phyloP scores from a whole-genome alignment of 2,888 invertebrate species.

The Geophilus truncorum region DNA sequence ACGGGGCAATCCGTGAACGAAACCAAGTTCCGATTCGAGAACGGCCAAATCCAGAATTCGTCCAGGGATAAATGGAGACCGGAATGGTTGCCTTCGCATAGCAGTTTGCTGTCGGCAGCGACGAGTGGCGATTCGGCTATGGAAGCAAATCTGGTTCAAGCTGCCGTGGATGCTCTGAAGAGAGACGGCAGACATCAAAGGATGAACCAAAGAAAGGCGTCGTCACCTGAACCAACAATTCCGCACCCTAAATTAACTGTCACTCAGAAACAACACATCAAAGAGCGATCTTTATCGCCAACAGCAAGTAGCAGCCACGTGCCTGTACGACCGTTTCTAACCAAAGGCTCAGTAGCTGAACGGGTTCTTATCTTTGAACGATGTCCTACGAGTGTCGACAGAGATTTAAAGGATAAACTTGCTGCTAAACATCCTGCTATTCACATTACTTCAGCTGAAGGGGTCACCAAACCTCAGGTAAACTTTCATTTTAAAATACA shows the following conservation, averaged over 20 bases:
- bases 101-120: slow-evolving; percentile 39
- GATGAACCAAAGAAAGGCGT: slow-evolving; percentile 35
- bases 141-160: slow-evolving; percentile 40
- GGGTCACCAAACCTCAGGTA: not conserved
- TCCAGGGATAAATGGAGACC: slow-evolving; percentile 36
- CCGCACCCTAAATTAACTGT: slow-evolving; percentile 64
- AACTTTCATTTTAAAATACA: not conserved
- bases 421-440: not conserved
- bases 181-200: slow-evolving; percentile 39
- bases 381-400: slow-evolving; percentile 54
- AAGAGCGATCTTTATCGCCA: slow-evolving; percentile 40
- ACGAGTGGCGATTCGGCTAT: slow-evolving; percentile 34
- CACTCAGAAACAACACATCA: slow-evolving; percentile 57
- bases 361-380: slow-evolving; percentile 84
- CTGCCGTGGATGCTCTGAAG: slow-evolving; percentile 35
- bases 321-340: slow-evolving; percentile 65
- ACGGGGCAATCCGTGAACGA: slow-evolving; percentile 40
- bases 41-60: slow-evolving; percentile 38
- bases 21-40: slow-evolving; percentile 44
- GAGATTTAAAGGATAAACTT: slow-evolving; percentile 14
- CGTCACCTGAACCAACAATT: slow-evolving; percentile 48
- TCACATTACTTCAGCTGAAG: not conserved
- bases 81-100: slow-evolving; percentile 38
- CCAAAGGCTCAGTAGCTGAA: slow-evolving; percentile 84
- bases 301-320: slow-evolving; percentile 39